Conservation (phyloP, 2,888 invertebrate genomes). For the Ecdyonurus torrentis region DNA sequence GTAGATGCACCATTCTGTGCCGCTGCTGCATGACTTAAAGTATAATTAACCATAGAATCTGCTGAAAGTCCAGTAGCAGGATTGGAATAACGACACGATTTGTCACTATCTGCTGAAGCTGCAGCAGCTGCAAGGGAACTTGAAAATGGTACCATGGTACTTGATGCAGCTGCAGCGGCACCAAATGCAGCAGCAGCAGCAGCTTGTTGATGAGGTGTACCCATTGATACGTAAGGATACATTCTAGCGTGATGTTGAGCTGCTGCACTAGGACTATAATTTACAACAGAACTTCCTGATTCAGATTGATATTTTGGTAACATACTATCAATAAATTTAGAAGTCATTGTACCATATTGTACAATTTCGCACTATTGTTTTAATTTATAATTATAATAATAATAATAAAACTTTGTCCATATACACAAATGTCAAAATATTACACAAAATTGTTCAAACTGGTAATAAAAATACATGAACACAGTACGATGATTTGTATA, state of each 20-base stretch:
- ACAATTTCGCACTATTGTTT: background rate
- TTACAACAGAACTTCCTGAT: conserved; percentile 18
- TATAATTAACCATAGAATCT: conserved; percentile 68
- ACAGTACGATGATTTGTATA: too few species aligned
- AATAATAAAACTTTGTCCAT: too few species aligned
- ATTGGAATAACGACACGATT: conserved; percentile 65
- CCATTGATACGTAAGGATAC: conserved; percentile 80
- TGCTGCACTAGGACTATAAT: conserved; percentile 31
- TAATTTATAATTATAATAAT: too few species aligned
- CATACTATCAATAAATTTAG: conserved; percentile 97
- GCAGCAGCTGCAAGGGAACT: conserved; percentile 30
- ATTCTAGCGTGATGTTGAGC: conserved; percentile 43
- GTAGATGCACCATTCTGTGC: conserved; percentile 32
- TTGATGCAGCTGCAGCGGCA: conserved; percentile 43
- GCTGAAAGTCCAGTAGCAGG: conserved; percentile 22
- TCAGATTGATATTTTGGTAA: conserved; percentile 72
- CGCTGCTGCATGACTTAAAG: conserved; percentile 47
- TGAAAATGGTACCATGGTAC: conserved; percentile 35
- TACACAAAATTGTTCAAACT: too few species aligned
- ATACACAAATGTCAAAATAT: too few species aligned
- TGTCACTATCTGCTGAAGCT: conserved; percentile 46
- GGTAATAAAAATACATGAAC: too few species aligned
- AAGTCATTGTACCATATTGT: conserved; percentile 56
- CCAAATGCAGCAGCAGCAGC: conserved; percentile 43
- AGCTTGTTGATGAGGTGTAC: conserved; percentile 48